Conservation (phyloP, 2,113 vertebrate species). For the Thermophis baileyi region DNA sequence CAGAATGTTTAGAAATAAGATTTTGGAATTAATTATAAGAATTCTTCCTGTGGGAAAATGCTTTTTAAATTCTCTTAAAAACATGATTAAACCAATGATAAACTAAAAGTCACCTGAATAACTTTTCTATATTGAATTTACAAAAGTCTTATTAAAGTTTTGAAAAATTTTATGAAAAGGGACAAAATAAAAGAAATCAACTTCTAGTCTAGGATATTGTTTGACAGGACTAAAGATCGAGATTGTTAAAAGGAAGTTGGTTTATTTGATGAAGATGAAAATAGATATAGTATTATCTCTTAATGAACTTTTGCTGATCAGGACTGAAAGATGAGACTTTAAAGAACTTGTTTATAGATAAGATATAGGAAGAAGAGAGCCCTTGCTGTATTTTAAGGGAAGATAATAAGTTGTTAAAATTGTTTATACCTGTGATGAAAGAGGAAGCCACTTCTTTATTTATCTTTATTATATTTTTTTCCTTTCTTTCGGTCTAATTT, state of each 20-base stretch:
- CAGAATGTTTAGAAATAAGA: background rate
- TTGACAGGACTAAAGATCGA: background rate
- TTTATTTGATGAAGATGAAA: background rate
- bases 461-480: background rate
- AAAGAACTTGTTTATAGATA: background rate
- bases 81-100: background rate
- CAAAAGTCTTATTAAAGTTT: background rate
- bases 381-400: background rate
- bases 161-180: background rate
- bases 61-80: background rate
- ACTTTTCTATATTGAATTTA: background rate
- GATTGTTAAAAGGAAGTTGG: background rate
- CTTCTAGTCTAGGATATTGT: background rate
- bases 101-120: background rate
- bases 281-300: background rate
- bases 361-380: background rate
- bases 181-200: background rate
- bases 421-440: background rate
- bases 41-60: background rate
- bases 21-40: background rate
- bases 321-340: background rate
- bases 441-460: background rate
- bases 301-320: background rate
- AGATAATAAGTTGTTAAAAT: background rate
- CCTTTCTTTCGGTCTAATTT: background rate